phyloP scores from a whole-genome alignment of 1,140 invertebrate genomes.

The Lasaia peninsularis region DNA sequence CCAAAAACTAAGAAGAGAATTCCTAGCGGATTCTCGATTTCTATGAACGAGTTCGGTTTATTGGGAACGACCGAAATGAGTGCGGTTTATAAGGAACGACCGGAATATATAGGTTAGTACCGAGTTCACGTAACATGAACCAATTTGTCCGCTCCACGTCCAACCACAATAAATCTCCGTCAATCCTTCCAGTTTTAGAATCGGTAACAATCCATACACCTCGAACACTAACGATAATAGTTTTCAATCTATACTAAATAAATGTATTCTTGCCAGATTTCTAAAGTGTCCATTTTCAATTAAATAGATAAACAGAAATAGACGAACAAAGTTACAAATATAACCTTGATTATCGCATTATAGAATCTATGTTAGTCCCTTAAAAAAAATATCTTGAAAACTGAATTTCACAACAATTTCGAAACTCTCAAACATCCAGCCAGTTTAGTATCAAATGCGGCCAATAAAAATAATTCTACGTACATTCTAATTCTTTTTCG shows the following conservation, averaged over 20 bases:
- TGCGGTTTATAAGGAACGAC: background rate
- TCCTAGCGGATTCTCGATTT: no score
- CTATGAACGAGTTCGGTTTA: no score
- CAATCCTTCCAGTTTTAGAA: background rate
- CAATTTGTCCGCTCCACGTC: background rate
- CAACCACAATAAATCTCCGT: background rate
- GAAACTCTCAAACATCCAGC: background rate
- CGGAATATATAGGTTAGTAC: background rate
- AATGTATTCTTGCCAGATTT: no score
- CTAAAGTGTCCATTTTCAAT: no score
- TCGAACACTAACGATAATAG: background rate
- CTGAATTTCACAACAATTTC: background rate
- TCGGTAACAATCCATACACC: background rate
- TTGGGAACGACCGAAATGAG: background rate
- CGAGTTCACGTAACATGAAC: constrained; percentile 3
- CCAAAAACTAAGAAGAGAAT: no score
- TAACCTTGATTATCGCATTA: background rate
- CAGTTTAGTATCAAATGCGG: no score
- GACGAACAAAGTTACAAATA: no score
- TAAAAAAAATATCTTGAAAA: background rate
- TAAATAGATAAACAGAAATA: no score
- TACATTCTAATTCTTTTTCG: no score
- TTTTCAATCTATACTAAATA: no score
- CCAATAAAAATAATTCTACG: no score
- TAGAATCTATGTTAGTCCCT: background rate